These are phyloP conservation scores for Spodoptera littoralis DNA, from an alignment of 2,888 invertebrate genomes.

Conservation along the genomic window DNA sequence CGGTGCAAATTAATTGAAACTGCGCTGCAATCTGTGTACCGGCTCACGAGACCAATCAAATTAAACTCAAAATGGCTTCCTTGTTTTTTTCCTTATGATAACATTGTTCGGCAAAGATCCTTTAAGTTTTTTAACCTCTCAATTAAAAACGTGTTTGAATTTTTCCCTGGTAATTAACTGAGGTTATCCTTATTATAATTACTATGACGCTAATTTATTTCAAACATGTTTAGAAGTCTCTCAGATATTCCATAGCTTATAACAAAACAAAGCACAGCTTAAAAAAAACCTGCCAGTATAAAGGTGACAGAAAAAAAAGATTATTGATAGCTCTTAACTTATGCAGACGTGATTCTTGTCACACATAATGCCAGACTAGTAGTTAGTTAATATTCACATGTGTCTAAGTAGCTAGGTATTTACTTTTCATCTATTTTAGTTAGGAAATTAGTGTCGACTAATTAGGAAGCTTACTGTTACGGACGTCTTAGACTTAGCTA, in stretches of 20 bases:
- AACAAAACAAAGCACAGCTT: constrained; percentile 1
- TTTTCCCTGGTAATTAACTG: too few species aligned
- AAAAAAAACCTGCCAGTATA: not conserved
- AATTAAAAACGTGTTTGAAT: constrained; percentile 26
- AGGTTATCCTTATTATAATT: too few species aligned
- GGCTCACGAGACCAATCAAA: constrained; percentile 33
- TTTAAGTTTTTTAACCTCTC: constrained; percentile 13
- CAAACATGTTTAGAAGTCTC: not conserved
- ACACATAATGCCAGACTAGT: too few species aligned
- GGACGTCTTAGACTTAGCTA: too few species aligned
- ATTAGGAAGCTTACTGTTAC: too few species aligned
- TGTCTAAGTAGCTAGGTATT: too few species aligned
- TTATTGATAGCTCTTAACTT: constrained; percentile 22
- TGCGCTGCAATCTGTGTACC: constrained; percentile 11
- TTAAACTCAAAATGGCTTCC: constrained; percentile 45
- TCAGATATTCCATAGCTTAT: not conserved
- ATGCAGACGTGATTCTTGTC: not conserved
- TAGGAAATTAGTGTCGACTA: too few species aligned
- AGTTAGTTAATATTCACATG: too few species aligned
- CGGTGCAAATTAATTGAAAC: constrained; percentile 22
- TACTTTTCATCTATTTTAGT: too few species aligned
- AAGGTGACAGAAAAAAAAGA: constrained; percentile 13
- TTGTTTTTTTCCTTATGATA: constrained; percentile 21
- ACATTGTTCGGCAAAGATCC: constrained; percentile 19
- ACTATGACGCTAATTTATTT: not conserved